Evolutionary conservation across 2,888 invertebrate species (phyloP), one percentile per base, ranked within the genome.

Genomic region (Gibbula magus): DNA sequence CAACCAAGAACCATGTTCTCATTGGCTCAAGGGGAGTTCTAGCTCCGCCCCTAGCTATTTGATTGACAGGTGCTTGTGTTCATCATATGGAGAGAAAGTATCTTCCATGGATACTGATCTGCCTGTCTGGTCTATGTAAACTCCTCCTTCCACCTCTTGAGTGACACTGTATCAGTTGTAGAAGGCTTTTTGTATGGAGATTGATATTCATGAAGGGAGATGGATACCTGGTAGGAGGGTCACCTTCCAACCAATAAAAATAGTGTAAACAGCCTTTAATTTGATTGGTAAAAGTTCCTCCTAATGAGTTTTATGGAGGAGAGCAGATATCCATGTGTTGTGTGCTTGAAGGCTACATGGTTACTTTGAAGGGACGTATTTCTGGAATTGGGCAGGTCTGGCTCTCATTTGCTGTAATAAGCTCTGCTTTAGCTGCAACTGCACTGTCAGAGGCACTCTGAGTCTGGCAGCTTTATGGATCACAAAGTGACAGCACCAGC

Each of bases 341-440:
- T 61, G 25, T 61, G 29, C 29, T 29, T 29, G 29, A 29, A 29
- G 61, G 29, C 29, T n/a, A 61, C 61, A 61, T 61, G 61, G 61
- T 61, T 61, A 61, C 61, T 61, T 61, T 61, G 61, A 61, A 29
- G 29, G 29, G 61, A 61, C n/a, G 29, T 61, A 61, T 61, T 61
- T 29, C 25, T 61, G 61, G 61, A 61, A 61, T 61, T 61, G 61
- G 61, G 29, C 29, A 29, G 61, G 61, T 61, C 61, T 61, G 61
- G 25, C 29, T 25, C 61, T 61, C 61, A 61, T 61, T 61, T 61
- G 61, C 61, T 61, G 61, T 61, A 61, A 61, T 61, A 61, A 61
- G 61, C 61, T 61, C 22, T 51, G 51, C 51, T n/a, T 20, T 39
- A 51, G 74, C 25, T 45, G 45, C 20, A 39, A 20, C 45, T 18